These are phyloP conservation scores for Camarhynchus parvulus DNA, from an alignment of 2,113 vertebrate species.

Conservation along the genomic window DNA sequence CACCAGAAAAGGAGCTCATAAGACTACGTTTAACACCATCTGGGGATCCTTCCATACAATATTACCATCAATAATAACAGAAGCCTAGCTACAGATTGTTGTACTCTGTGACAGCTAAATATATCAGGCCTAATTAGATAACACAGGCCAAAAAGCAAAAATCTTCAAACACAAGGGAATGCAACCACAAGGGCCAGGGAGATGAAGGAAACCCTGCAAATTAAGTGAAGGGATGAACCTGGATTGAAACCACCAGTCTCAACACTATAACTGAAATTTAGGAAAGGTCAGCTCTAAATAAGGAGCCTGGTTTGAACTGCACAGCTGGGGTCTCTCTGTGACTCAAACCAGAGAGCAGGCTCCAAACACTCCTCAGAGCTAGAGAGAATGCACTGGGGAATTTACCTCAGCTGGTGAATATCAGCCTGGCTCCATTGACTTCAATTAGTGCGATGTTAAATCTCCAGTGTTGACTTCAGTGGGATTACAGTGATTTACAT, in stretches of 20 bases:
- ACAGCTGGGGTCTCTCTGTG: slow-evolving; percentile 43
- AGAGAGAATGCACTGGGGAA: slow-evolving; percentile 5
- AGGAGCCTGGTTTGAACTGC: background rate
- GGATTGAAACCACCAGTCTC: slow-evolving; percentile 2
- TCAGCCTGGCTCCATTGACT: slow-evolving; percentile 62
- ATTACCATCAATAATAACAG: slow-evolving; percentile 60
- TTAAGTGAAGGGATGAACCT: background rate
- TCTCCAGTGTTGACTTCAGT: slow-evolving; percentile 51
- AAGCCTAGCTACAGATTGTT: slow-evolving; percentile 63
- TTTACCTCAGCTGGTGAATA: slow-evolving; percentile 64
- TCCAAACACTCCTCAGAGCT: background rate
- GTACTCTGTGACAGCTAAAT: slow-evolving; percentile 50
- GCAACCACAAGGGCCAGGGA: background rate
- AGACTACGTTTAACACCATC: slow-evolving; percentile 60
- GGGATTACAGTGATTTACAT: slow-evolving; percentile 66
- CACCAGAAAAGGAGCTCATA: slow-evolving; percentile 47
- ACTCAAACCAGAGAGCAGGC: background rate
- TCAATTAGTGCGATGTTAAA: slow-evolving; percentile 63
- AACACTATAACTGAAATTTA: background rate
- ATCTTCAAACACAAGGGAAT: slow-evolving; percentile 1
- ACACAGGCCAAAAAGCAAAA: slow-evolving; percentile 50
- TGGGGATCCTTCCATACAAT: slow-evolving; percentile 45
- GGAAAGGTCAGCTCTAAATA: slow-evolving; percentile 51
- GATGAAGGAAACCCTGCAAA: background rate
- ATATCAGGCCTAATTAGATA: slow-evolving; percentile 62